These are phyloP conservation scores for Onychostoma macrolepis DNA, from an alignment of 2,113 vertebrate genomes.

Conservation along the genomic window DNA sequence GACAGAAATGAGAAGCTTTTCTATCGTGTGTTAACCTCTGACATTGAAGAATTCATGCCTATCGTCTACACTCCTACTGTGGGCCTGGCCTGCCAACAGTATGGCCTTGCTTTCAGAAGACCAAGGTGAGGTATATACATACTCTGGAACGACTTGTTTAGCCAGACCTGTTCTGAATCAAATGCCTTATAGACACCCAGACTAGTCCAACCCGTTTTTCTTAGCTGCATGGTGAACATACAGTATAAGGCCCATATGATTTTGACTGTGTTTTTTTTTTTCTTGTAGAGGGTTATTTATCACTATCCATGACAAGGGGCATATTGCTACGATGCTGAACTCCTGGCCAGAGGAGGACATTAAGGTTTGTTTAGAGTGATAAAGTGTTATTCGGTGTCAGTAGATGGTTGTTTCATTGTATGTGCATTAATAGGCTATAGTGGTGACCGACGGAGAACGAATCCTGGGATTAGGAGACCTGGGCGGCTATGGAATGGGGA, in stretches of 20 bases:
- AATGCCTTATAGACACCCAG: background rate
- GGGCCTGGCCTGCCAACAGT: conserved; percentile 95
- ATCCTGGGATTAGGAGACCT: conserved; percentile 96
- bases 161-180: background rate
- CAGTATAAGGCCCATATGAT: background rate
- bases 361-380: conserved; percentile 78
- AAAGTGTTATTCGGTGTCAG: background rate
- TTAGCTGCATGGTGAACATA: background rate
- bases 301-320: conserved; percentile 95
- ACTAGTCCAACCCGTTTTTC: conserved; percentile 2
- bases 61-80: conserved; percentile 96
- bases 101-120: conserved; percentile 93
- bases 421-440: conserved; percentile 83
- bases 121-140: conserved; percentile 83
- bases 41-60: conserved; percentile 96
- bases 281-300: conserved; percentile 90
- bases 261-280: conserved; percentile 27
- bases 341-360: conserved; percentile 96
- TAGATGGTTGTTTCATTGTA: background rate
- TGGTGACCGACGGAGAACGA: conserved; percentile 96
- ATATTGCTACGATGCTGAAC: conserved; percentile 93
- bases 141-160: background rate
- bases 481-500: conserved; percentile 95
- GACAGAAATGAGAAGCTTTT: conserved; percentile 98
- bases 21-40: conserved; percentile 92